Base-by-base conservation (phyloP, 2,113 vertebrate genomes). In the Sorex fumeus region DNA sequence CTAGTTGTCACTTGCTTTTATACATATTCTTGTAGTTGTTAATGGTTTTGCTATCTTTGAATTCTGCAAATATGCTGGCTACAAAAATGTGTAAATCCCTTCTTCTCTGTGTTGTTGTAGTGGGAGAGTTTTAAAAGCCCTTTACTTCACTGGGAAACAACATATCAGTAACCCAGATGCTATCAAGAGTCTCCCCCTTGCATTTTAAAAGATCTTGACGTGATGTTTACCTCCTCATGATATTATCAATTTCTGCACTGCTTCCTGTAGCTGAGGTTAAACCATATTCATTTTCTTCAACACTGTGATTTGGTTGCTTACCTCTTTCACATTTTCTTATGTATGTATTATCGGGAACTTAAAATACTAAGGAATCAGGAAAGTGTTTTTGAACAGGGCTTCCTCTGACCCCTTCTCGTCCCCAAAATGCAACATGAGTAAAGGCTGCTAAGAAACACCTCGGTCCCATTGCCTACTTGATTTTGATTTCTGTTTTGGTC, bases 171-270 rank as follows among this genome's bases (percentile, higher is more conserved):
- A 70, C 23, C 72, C 23, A 79, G 85, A 93, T 87, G 40, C 50
- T 94, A 91, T 89, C 80, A 86, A 27, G 70, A 93, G 53, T 79
- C 71, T 88, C 91, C 88, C 40, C 40, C 66, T 34, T n/a, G 43
- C 30, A 32, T 89, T 94, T 93, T 53, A 4, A 70, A 88, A 69
- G 57, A 93, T 83, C 43, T 91, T 86, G 86, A 86, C 66, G 64
- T 69, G 57, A 36, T 75, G 88, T 79, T 91, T 93, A 79, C 71
- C 86, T 86, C 71, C 86, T 43, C 77, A 64, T 85, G 76, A 88
- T 91, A 43, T 71, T 67, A 94, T 94, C 80, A 72, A 50, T 67
- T 88, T 85, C 64, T 91, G 45, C 10, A 50, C 70, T n/a, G 34
- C 88, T 85, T 88, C 85, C 4, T 1, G 47, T 43, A 67, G 62